phyloP scores from a whole-genome alignment of 2,888 invertebrate genomes.

The Baronia brevicornis region DNA sequence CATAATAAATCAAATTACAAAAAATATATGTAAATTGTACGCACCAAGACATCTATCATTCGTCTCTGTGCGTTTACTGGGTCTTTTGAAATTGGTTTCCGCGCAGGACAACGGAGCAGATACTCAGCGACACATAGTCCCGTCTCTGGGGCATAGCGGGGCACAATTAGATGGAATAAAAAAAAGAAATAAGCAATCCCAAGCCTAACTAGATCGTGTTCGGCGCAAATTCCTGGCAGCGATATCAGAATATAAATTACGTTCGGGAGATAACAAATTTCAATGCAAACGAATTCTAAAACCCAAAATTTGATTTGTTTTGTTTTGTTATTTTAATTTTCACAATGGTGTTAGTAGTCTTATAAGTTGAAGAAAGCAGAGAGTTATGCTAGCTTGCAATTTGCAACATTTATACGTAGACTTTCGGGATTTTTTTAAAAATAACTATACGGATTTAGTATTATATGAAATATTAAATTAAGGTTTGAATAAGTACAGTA shows the following conservation, averaged over 20 bases:
- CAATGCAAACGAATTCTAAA: conserved; percentile 7
- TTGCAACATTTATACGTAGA: too few species aligned
- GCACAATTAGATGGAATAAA: conserved; percentile 64
- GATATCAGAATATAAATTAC: conserved; percentile 12
- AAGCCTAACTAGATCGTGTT: conserved; percentile 10
- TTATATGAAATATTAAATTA: too few species aligned
- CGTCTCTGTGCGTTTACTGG: conserved; percentile 51
- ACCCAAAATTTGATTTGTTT: too few species aligned
- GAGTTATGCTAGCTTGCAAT: too few species aligned
- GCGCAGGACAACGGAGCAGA: conserved; percentile 43
- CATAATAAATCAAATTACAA: too few species aligned
- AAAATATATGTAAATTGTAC: too few species aligned
- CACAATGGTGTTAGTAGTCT: too few species aligned
- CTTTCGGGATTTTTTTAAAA: too few species aligned
- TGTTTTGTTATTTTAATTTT: too few species aligned
- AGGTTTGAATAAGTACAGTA: too few species aligned
- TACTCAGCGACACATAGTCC: conserved; percentile 56
- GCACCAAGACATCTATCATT: conserved; percentile 20
- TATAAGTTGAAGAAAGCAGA: too few species aligned
- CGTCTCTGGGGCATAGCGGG: conserved; percentile 59
- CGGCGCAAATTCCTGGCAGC: conserved; percentile 4
- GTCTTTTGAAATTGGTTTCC: conserved; percentile 64
- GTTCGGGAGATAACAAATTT: conserved; percentile 12
- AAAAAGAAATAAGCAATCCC: conserved; percentile 47
- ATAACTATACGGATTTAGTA: too few species aligned